Conservation (phyloP, 2,113 vertebrate genomes). For the Megalops atlanticus region DNA sequence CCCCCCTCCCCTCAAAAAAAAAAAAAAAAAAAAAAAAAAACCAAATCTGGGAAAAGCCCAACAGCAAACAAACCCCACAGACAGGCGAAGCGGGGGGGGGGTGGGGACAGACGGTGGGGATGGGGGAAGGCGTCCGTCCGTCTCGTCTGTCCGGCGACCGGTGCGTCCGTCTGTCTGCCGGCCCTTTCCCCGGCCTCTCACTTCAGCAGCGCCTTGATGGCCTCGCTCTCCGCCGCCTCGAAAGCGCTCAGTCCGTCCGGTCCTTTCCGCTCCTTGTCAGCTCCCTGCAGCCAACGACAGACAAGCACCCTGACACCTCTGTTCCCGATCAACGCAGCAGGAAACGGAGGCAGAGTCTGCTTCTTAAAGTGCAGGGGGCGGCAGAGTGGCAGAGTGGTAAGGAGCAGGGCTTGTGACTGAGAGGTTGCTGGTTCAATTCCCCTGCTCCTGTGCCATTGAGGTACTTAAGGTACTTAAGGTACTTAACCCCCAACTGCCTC, state of each 20-base stretch:
- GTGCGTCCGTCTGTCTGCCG: conserved; percentile 60
- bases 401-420: too few species aligned
- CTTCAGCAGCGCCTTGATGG: conserved; percentile 90
- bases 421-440: too few species aligned
- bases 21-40: conserved; percentile 67
- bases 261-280: conserved; percentile 85
- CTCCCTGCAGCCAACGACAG: conserved; percentile 78
- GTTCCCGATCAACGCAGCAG: not conserved
- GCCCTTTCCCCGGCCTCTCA: conserved; percentile 63
- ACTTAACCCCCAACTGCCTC: too few species aligned
- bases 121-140: conserved; percentile 71
- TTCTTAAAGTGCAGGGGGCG: too few species aligned
- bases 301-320: not conserved
- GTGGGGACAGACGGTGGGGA: conserved; percentile 83
- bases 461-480: too few species aligned
- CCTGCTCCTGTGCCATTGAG: too few species aligned
- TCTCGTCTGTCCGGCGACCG: conserved; percentile 62
- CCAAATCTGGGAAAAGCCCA: conserved; percentile 49
- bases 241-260: conserved; percentile 82
- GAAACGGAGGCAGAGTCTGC: too few species aligned
- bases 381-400: too few species aligned
- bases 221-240: conserved; percentile 81
- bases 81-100: conserved; percentile 83
- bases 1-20: conserved; percentile 34
- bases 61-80: conserved; percentile 58